Percentiles rank a stretch among this genome's conserved stretches.
phyloP scores from a whole-genome alignment of 2,113 vertebrate species.

The Crocuta crocuta region DNA sequence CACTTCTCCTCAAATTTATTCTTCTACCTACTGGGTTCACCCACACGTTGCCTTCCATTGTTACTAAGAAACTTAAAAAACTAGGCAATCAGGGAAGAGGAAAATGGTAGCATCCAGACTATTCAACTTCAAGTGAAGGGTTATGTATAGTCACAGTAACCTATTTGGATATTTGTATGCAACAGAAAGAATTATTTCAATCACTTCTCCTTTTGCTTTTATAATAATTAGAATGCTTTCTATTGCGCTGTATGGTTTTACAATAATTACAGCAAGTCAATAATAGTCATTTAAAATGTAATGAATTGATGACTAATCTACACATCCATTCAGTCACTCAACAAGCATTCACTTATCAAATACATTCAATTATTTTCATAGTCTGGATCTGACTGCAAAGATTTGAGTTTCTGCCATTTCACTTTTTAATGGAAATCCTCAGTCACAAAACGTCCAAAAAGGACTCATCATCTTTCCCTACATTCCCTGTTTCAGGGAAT shows the following conservation, averaged over 20 bases:
- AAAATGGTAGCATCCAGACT: background rate
- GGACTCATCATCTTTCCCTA: background rate
- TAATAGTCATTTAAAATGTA: slow-evolving; percentile 68
- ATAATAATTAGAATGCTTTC: slow-evolving; percentile 49
- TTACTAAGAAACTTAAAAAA: background rate
- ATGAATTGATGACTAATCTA: slow-evolving; percentile 65
- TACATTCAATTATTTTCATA: slow-evolving; percentile 65
- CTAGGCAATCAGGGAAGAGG: background rate
- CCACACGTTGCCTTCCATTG: background rate
- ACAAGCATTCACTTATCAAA: slow-evolving; percentile 50
- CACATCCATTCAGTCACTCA: slow-evolving; percentile 41
- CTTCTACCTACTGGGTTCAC: background rate
- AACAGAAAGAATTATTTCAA: slow-evolving; percentile 46
- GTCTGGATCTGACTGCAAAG: slow-evolving; percentile 53
- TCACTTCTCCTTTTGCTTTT: slow-evolving; percentile 42
- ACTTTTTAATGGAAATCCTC: slow-evolving; percentile 41
- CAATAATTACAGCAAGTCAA: slow-evolving; percentile 68
- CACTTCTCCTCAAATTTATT: background rate
- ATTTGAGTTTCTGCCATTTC: slow-evolving; percentile 52
- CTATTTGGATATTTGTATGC: slow-evolving; percentile 39
- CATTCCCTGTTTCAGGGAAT: background rate
- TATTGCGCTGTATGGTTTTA: slow-evolving; percentile 40
- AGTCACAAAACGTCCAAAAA: slow-evolving; percentile 37
- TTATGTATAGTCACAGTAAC: background rate
- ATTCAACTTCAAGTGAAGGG: background rate